Percentiles rank a stretch among this genome's conserved stretches.
phyloP scores from a whole-genome alignment of 2,888 invertebrate species.

The Platypus cylindrus region DNA sequence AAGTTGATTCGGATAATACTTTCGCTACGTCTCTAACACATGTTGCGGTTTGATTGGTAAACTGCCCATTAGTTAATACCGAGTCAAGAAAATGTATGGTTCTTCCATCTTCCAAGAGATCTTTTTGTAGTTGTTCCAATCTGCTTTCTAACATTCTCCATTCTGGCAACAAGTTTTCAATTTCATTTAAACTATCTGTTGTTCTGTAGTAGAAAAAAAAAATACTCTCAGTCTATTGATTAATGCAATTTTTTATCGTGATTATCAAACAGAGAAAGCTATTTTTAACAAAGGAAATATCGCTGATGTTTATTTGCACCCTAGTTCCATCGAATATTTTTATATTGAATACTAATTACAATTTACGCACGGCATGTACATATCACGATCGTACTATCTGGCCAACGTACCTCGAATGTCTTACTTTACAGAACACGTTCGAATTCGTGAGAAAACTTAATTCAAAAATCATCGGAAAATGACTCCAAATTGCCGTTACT shows the following conservation, averaged over 20 bases:
- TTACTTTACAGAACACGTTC: conserved; percentile 23
- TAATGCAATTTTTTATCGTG: too few species aligned
- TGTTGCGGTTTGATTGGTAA: conserved; percentile 39
- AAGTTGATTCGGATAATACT: conserved; percentile 40
- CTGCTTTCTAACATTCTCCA: conserved; percentile 70
- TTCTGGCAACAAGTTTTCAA: conserved; percentile 57
- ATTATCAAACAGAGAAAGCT: conserved; percentile 12
- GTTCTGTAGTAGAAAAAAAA: conserved; percentile 42
- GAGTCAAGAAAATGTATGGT: conserved; percentile 42
- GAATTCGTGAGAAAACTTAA: conserved; percentile 23
- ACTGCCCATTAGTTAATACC: conserved; percentile 33
- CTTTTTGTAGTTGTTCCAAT: conserved; percentile 62
- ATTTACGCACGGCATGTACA: conserved; percentile 21
- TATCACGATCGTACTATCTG: conserved; percentile 19
- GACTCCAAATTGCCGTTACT: conserved; percentile 19
- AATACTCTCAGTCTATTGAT: too few species aligned
- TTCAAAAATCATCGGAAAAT: conserved; percentile 18
- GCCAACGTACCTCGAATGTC: conserved; percentile 23
- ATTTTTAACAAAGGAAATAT: conserved; percentile 16
- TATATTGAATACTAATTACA: conserved; percentile 14
- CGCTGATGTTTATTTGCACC: conserved; percentile 28
- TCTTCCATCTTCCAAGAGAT: conserved; percentile 57
- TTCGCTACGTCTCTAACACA: conserved; percentile 46
- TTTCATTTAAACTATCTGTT: conserved; percentile 54
- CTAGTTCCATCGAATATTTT: conserved; percentile 21